Conservation (phyloP, 2,797 vertebrate genomes). For the Clarias fuscus region DNA sequence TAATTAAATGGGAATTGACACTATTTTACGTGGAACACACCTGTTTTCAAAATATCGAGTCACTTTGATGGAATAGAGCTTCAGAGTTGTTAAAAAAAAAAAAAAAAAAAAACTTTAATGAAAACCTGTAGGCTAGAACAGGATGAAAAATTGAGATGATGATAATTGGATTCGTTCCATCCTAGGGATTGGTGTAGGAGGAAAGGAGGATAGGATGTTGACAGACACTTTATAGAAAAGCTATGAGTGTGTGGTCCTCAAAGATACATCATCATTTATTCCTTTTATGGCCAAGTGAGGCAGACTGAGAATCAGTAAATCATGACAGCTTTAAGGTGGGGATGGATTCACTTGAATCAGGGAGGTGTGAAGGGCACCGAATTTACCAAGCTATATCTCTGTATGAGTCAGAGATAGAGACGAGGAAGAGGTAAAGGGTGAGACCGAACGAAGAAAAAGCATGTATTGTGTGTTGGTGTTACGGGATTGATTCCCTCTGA, state of each 20-base stretch:
- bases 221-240: conserved; percentile 33
- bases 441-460: not conserved
- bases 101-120: not conserved
- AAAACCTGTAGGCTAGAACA: conserved; percentile 18
- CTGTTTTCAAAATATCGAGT: not conserved
- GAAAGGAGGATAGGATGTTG: conserved; percentile 5
- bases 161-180: conserved; percentile 37
- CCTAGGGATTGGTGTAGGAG: not conserved
- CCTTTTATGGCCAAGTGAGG: conserved; percentile 19
- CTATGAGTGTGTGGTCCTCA: conserved; percentile 20
- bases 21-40: not conserved
- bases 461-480: conserved; percentile 5
- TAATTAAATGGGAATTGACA: not conserved
- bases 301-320: conserved; percentile 35
- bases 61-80: conserved; percentile 6
- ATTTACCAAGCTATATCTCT: conserved; percentile 8
- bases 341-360: conserved; percentile 20
- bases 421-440: not conserved
- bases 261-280: conserved; percentile 28
- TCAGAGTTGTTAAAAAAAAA: not conserved
- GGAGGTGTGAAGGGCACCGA: conserved; percentile 26
- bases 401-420: not conserved
- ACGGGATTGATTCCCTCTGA: conserved; percentile 15
- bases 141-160: conserved; percentile 34
- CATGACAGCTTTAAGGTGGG: conserved; percentile 23